Conservation (phyloP, 2,888 invertebrate species). For the Drosophila sordidula region DNA sequence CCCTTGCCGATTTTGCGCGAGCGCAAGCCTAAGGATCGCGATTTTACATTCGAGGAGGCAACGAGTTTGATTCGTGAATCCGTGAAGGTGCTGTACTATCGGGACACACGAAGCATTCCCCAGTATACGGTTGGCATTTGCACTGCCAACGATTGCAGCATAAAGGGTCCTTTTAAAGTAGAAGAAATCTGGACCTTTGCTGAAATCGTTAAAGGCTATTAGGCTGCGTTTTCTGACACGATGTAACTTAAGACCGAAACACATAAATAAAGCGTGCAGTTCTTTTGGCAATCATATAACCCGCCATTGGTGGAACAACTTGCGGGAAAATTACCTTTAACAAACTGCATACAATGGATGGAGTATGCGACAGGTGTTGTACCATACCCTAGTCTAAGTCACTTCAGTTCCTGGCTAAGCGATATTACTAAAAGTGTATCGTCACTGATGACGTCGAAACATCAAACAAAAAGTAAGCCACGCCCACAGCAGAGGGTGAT, state of each 20-base stretch:
- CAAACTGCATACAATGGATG: too few relatives aligned
- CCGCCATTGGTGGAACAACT: too few relatives aligned
- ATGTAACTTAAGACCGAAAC: slow-evolving; percentile 40
- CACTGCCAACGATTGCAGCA: slow-evolving; percentile 87
- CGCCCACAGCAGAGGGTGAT: too few relatives aligned
- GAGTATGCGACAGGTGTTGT: too few relatives aligned
- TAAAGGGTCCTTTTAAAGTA: too few relatives aligned
- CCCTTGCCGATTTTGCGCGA: slow-evolving; percentile 94
- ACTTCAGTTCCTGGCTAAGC: too few relatives aligned
- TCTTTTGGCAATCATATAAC: too few relatives aligned
- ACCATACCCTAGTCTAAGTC: too few relatives aligned
- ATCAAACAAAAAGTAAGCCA: too few relatives aligned
- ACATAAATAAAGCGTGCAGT: slow-evolving; percentile 48
- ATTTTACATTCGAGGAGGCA: slow-evolving; percentile 86
- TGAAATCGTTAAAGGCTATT: slow-evolving; percentile 87
- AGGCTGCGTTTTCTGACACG: slow-evolving; percentile 26
- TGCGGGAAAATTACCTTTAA: too few relatives aligned
- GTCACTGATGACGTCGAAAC: too few relatives aligned
- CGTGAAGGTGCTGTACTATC: slow-evolving; percentile 95
- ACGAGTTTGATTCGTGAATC: slow-evolving; percentile 89
- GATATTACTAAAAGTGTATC: too few relatives aligned
- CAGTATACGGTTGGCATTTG: slow-evolving; percentile 90
- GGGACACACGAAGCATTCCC: slow-evolving; percentile 94
- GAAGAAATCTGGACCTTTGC: slow-evolving; percentile 94
- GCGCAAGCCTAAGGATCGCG: slow-evolving; percentile 86